Percentiles rank a stretch among this genome's conserved stretches.
Conservation (phyloP, 37 sponge, comb jelly and placozoan species). For the Ephydatia muelleri region DNA sequence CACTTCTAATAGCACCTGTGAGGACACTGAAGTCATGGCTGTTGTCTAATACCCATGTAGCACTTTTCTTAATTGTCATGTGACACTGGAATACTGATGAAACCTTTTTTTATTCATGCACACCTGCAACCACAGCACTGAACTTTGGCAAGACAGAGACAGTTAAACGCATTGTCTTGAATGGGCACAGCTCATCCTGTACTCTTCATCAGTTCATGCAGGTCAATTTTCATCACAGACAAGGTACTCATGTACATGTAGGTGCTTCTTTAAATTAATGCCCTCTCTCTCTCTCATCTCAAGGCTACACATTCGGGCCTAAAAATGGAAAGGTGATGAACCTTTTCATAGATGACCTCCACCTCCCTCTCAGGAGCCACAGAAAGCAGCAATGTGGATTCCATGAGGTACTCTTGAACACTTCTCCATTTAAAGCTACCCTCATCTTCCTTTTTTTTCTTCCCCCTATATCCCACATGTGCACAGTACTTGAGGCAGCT, state of each 20-base stretch:
- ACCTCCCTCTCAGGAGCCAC: slow-evolving; percentile 40
- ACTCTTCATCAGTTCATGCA: slow-evolving; percentile 68
- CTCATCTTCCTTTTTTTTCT: no score
- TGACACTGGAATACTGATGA: no score
- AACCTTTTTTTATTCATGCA: background rate
- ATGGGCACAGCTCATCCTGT: slow-evolving; percentile 31
- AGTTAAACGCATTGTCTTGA: slow-evolving; percentile 48
- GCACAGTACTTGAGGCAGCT: slow-evolving; percentile 82
- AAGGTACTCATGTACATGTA: slow-evolving; percentile 42
- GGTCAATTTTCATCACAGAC: slow-evolving; percentile 78
- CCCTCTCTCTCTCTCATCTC: background rate
- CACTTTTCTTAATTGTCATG: no score
- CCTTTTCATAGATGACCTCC: slow-evolving; percentile 86
- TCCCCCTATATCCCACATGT: background rate
- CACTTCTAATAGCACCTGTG: no score
- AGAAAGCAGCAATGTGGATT: background rate
- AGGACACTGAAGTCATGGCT: no score
- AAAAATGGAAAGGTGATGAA: slow-evolving; percentile 60
- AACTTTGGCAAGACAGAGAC: slow-evolving; percentile 48
- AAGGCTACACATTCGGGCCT: slow-evolving; percentile 86
- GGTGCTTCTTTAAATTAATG: background rate
- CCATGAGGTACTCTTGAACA: background rate
- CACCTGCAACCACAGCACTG: slow-evolving; percentile 32
- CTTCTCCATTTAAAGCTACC: background rate
- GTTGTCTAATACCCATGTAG: no score